Conservation (phyloP, 2,113 vertebrate species). For the Dendrocopos noguchii region DNA sequence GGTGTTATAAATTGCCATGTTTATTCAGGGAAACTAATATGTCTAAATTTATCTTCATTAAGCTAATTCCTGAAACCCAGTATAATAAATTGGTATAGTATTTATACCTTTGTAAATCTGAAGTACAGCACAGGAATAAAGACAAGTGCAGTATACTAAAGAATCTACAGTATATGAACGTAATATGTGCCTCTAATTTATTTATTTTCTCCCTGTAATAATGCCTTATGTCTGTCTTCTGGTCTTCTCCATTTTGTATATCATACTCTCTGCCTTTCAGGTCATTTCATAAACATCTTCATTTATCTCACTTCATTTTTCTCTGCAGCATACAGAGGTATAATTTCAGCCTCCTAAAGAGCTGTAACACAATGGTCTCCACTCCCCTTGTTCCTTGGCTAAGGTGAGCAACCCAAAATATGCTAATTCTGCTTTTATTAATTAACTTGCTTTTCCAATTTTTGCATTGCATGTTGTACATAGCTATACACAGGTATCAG, state of each 20-base stretch:
- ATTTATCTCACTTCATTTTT: background rate
- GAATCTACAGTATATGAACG: background rate
- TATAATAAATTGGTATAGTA: background rate
- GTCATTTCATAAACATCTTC: conserved; percentile 35
- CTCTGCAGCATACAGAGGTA: conserved; percentile 9
- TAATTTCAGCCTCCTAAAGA: conserved; percentile 42
- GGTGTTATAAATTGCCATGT: background rate
- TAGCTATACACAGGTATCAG: background rate
- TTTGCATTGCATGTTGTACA: background rate
- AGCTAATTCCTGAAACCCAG: background rate
- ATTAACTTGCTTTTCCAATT: background rate
- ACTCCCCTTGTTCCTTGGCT: background rate
- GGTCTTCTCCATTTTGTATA: background rate
- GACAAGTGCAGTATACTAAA: background rate
- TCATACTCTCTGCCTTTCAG: conserved; percentile 11
- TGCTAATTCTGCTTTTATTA: background rate
- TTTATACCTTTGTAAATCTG: background rate
- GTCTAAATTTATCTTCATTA: background rate
- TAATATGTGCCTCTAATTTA: conserved; percentile 19
- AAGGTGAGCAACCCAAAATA: background rate
- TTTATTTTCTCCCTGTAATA: conserved; percentile 3
- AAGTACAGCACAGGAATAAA: background rate
- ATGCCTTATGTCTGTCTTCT: background rate
- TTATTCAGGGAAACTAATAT: background rate
- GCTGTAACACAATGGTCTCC: conserved; percentile 32